phyloP scores from a whole-genome alignment of 2,888 invertebrate genomes.

The Chromoteleia sp. region DNA sequence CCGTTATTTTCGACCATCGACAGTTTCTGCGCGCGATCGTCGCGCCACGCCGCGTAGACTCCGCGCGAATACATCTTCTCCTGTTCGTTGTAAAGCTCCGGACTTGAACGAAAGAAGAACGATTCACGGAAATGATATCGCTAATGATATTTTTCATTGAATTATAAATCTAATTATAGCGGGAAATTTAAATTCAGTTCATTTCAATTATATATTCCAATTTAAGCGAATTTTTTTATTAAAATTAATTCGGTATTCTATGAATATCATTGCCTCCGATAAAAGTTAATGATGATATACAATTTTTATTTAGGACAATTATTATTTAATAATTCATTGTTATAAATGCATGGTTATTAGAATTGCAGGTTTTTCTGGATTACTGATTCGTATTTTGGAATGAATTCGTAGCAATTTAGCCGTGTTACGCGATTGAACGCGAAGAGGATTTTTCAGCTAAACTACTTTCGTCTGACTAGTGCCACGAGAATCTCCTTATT shows the following conservation, averaged over 20 bases:
- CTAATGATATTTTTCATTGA: too few relatives aligned
- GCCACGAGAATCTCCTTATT: conserved; percentile 59
- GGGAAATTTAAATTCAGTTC: too few relatives aligned
- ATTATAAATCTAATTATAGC: too few relatives aligned
- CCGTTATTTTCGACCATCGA: conserved; percentile 60
- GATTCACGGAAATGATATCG: too few relatives aligned
- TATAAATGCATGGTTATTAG: too few relatives aligned
- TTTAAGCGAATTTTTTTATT: too few relatives aligned
- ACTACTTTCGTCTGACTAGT: conserved; percentile 64
- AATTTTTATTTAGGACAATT: too few relatives aligned
- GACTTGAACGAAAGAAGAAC: background rate
- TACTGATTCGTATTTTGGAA: background rate
- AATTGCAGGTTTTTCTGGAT: background rate
- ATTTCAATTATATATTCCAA: too few relatives aligned
- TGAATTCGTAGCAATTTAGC: background rate
- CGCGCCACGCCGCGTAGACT: conserved; percentile 43
- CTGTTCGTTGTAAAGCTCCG: conserved; percentile 37
- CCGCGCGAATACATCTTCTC: conserved; percentile 16
- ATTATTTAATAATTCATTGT: too few relatives aligned
- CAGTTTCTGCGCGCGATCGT: conserved; percentile 52
- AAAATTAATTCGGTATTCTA: too few relatives aligned
- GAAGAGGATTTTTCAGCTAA: conserved; percentile 40
- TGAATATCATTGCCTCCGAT: too few relatives aligned
- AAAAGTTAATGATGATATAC: too few relatives aligned
- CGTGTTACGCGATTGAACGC: background rate